Evolutionary conservation across 1,140 invertebrate species (phyloP).

Genomic region (Medauroidea extradentata): DNA sequence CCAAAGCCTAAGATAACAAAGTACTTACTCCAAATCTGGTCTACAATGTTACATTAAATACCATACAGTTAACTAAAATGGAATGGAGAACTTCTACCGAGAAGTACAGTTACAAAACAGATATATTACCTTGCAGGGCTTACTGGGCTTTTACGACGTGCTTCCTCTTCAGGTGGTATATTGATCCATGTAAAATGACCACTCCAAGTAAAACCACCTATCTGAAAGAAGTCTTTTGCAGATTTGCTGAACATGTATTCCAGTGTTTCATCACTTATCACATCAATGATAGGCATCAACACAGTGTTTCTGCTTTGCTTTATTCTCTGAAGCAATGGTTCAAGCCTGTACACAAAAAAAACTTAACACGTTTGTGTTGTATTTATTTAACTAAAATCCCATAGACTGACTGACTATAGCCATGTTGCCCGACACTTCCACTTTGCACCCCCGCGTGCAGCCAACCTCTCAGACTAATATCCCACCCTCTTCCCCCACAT

Average conservation of each 20-base stretch:
- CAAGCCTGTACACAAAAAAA: conserved; percentile 51
- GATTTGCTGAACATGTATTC: conserved; percentile 66
- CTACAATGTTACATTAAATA: background rate
- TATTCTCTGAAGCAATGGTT: conserved; percentile 80
- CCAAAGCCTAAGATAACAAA: background rate
- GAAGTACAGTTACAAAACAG: conserved; percentile 26
- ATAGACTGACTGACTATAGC: too few relatives aligned
- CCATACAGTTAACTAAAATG: background rate
- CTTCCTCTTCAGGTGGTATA: conserved; percentile 19
- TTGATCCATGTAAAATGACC: conserved; percentile 87
- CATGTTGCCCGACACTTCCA: too few relatives aligned
- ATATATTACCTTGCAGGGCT: conserved; percentile 39
- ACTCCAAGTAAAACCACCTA: conserved; percentile 86
- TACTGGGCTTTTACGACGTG: conserved; percentile 24
- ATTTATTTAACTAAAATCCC: too few relatives aligned
- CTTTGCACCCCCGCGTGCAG: too few relatives aligned
- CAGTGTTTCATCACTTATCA: conserved; percentile 82
- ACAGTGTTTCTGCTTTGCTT: conserved; percentile 73
- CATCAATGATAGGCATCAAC: conserved; percentile 89
- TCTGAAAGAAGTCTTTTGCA: conserved; percentile 48
- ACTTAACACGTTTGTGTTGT: too few relatives aligned
- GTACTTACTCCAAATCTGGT: background rate
- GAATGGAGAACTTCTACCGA: background rate
- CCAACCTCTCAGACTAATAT: too few relatives aligned
- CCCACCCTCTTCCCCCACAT: too few relatives aligned